These are phyloP conservation scores for Entomobrya proxima DNA, from an alignment of 2,888 invertebrate species.

Conservation along the genomic window DNA sequence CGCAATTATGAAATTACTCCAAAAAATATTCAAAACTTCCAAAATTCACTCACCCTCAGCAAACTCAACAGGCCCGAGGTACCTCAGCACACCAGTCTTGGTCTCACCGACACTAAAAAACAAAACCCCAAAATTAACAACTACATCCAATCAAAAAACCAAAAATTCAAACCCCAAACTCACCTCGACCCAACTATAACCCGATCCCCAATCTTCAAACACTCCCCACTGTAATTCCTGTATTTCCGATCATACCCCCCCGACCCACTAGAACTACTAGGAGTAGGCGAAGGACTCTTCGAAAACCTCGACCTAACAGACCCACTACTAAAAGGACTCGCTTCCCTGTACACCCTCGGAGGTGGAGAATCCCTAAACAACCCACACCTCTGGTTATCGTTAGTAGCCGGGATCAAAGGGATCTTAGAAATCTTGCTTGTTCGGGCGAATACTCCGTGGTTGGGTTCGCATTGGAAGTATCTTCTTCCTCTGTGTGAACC, in stretches of 20 bases:
- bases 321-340: constrained; percentile 7
- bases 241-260: not conserved
- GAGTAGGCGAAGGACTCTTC: constrained; percentile 37
- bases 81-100: constrained; percentile 91
- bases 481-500: constrained; percentile 94
- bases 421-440: constrained; percentile 89
- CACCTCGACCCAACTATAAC: constrained; percentile 93
- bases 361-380: constrained; percentile 63
- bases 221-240: not conserved
- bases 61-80: constrained; percentile 92
- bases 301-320: not conserved
- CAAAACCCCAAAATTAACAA: too few species aligned
- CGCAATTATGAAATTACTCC: not conserved
- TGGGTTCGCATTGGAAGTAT: constrained; percentile 95
- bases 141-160: too few species aligned
- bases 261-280: constrained; percentile 31
- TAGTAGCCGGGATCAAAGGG: constrained; percentile 81
- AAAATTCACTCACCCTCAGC: constrained; percentile 83
- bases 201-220: constrained; percentile 88
- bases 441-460: constrained; percentile 92
- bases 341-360: constrained; percentile 26
- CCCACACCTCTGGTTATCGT: constrained; percentile 75
- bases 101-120: constrained; percentile 87
- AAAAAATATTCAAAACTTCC: too few species aligned
- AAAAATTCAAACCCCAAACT: too few species aligned